phyloP scores from a whole-genome alignment of 2,797 vertebrate genomes.

The Macroramphosus scolopax region DNA sequence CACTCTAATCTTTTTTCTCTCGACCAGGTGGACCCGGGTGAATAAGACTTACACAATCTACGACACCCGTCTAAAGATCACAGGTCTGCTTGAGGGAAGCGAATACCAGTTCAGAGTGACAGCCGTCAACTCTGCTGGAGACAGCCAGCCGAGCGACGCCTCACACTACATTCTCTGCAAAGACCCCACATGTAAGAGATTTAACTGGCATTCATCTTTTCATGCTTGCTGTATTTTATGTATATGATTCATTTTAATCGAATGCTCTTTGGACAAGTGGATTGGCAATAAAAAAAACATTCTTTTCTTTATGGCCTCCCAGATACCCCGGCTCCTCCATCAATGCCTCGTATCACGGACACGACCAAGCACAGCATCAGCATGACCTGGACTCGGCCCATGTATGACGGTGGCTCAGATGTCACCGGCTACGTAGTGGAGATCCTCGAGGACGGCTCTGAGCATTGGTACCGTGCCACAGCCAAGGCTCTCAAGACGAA shows the following conservation, averaged over 20 bases:
- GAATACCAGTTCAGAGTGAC: constrained; percentile 98
- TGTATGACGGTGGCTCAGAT: constrained; percentile 92
- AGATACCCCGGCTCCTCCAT: constrained; percentile 95
- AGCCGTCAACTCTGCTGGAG: constrained; percentile 92
- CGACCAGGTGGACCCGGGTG: constrained; percentile 92
- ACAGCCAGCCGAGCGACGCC: constrained; percentile 92
- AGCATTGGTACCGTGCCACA: constrained; percentile 95
- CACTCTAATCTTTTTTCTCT: constrained; percentile 4
- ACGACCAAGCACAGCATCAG: constrained; percentile 94
- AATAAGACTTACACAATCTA: constrained; percentile 94
- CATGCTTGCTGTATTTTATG: no score
- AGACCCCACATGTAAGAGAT: constrained; percentile 93
- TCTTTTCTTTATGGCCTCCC: constrained; percentile 13
- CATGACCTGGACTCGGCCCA: constrained; percentile 94
- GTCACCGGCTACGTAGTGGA: constrained; percentile 93
- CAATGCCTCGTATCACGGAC: constrained; percentile 90
- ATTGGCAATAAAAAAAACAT: no score
- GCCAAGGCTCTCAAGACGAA: constrained; percentile 83
- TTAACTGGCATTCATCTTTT: neutral
- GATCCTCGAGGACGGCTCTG: constrained; percentile 90
- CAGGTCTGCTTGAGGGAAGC: constrained; percentile 88
- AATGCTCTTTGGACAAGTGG: no score
- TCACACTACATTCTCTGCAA: constrained; percentile 90
- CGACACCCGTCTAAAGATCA: constrained; percentile 95
- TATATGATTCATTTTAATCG: no score